Evolutionary conservation across 2,113 vertebrate genomes (phyloP), one percentile per base, ranked within the genome.

Genomic region (Chionodraco myersi): DNA sequence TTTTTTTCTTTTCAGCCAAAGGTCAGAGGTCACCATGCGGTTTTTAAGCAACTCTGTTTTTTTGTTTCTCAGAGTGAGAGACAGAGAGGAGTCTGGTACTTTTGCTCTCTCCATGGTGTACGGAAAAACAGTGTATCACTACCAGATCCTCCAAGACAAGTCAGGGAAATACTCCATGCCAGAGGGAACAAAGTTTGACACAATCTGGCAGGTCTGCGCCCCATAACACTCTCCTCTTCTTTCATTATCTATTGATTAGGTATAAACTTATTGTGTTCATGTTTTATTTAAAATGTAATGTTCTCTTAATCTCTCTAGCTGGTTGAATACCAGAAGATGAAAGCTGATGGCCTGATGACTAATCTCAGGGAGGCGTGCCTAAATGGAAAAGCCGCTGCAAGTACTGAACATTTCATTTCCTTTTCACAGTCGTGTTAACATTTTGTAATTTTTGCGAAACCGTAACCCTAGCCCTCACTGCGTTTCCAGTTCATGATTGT

Each of bases 151-250:
- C 26, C 96, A 96, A 15, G 97, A 98, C 75, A 99, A 99, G 88
- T 97, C 97, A 0, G 98, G 97, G 77, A 99, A 98, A 62, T 97
- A 95, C 80, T 96, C 94, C 57, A 98, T 99, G 77, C 97, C 97
- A 0, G 97, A 98, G 44, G 98, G 98, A 48, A 97, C 96, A 72
- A 99, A 97, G 90, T 99, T 99, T 13, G 98, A 99, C 94, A 98
- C 98, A 0, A 92, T 99, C 73, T 99, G 98, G 97, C 98, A 99
- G 96, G 98, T 99, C 87, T 0, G 23, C 2, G 10, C 34, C 15
- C 1, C 16, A 18, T 12, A 16, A 16, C 1, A 2, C 1, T 34
- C 30, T 11, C 21, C 1, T 16, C 13, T 4, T n/a, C 5, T 10
- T 11, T 9, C 11, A 56, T 41, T 44, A 36, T 21, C 3, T 56